Percentiles rank a stretch among this genome's conserved stretches.
These are phyloP conservation scores for Pteruthius melanotis DNA, from an alignment of 2,113 vertebrate species.

Conservation along the genomic window DNA sequence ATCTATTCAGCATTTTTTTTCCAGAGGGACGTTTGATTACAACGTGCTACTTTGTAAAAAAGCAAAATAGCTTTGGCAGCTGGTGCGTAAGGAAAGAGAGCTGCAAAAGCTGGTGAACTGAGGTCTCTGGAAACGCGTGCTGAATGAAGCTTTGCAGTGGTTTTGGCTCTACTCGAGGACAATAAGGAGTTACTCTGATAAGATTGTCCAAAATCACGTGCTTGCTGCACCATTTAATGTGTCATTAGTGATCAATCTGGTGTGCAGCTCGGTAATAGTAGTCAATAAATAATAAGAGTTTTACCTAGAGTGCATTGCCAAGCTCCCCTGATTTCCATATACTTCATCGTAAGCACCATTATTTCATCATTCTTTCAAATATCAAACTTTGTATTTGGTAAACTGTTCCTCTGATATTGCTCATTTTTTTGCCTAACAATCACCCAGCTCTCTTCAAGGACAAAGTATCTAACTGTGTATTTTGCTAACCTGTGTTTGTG, in stretches of 20 bases:
- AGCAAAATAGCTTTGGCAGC: not conserved
- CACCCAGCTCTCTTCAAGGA: not conserved
- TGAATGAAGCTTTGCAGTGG: not conserved
- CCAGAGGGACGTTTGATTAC: not conserved
- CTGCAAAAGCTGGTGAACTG: not conserved
- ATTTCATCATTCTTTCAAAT: not conserved
- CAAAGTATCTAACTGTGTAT: not conserved
- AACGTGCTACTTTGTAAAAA: not conserved
- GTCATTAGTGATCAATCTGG: constrained; percentile 2
- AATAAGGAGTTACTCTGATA: constrained; percentile 19
- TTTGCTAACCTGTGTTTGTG: constrained; percentile 43
- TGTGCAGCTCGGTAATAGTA: not conserved
- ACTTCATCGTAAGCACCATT: not conserved
- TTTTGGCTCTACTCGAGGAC: not conserved
- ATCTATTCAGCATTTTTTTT: not conserved
- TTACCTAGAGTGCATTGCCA: not conserved
- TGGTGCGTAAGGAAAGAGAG: not conserved
- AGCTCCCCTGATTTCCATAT: not conserved
- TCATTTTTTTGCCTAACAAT: not conserved
- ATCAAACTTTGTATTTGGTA: not conserved
- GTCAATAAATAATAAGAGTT: not conserved
- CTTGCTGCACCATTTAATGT: not conserved
- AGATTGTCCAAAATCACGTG: not conserved
- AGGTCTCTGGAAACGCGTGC: not conserved
- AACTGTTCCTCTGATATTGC: not conserved